Evolutionary conservation across 2,888 invertebrate species (phyloP), one percentile per base, ranked within the genome.

Genomic region (Drosophila nr. perissopoda): DNA sequence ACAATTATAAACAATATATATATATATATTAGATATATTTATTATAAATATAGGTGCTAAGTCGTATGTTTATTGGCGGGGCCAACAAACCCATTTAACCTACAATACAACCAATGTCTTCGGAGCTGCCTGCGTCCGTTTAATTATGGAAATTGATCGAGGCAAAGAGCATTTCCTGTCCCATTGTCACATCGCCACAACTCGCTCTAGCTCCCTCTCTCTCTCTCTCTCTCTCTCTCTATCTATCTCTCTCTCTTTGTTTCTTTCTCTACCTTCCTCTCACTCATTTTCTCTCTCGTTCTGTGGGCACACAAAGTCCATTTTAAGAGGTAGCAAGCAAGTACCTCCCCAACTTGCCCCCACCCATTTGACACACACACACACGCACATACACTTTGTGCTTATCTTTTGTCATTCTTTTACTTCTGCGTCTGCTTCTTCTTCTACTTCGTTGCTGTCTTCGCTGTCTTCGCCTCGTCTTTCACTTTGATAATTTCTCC

Each of bases 121-220:
- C 51, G 27, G 51, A 51, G 51, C 29, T 40, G 58, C 76, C 59
- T 72, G 84, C 74, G 78, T 80, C 73, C 81, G 87, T 79, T 90
- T 90, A 82, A 91, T 89, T 90, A 90, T 91, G 91, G 91, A 91
- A 88, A 91, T 89, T 91, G 83, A 91, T 91, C 83, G 84, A 69
- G 89, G 76, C 86, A 79, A 88, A 83, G 88, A 90, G 91, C 81
- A 90, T 91, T 89, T 91, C 88, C 88, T 91, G 91, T 87, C 81
- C 58, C 76, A 76, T 66, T 79, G 80, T 59, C 76, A 36, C 18
- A 67, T 34, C 25, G 34, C 73, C 42, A 34, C 7, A 46, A 36
- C 51, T 53, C 58, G 61, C 38, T 40, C 34, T 54, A 42, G 53
- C 67, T 11, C 53, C 4, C 54, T 46, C 48, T 69, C 60, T 34